Conservation (phyloP, 2,888 invertebrate species). For the Imbricaverruca yamaguchii region DNA sequence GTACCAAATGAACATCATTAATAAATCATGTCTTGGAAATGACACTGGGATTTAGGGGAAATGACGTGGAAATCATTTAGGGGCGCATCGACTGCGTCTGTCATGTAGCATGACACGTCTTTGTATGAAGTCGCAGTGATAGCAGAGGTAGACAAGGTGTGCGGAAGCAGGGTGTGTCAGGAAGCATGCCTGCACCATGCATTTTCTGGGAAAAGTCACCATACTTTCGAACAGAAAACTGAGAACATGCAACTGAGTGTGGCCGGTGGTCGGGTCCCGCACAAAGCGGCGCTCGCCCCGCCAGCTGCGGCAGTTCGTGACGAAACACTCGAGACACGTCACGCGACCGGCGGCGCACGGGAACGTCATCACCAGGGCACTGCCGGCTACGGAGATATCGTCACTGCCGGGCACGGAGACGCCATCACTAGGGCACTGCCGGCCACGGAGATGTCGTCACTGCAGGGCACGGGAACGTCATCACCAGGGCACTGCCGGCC, state of each 20-base stretch:
- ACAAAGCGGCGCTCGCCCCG: conserved; percentile 65
- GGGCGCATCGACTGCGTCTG: too few species aligned
- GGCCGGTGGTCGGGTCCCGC: conserved; percentile 61
- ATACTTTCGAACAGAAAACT: too few species aligned
- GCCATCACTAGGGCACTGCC: background rate
- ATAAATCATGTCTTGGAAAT: too few species aligned
- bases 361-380: conserved; percentile 60
- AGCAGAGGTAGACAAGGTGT: too few species aligned
- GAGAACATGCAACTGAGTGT: conserved; percentile 46
- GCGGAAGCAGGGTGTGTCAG: too few species aligned
- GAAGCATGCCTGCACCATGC: too few species aligned
- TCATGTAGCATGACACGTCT: too few species aligned
- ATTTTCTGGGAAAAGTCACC: too few species aligned
- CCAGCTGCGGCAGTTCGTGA: conserved; percentile 59
- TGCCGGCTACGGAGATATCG: conserved; percentile 34
- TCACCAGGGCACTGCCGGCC: background rate
- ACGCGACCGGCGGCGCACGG: conserved; percentile 67
- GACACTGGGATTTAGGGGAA: too few species aligned
- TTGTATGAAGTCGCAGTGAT: too few species aligned
- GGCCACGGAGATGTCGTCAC: background rate
- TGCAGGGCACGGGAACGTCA: background rate
- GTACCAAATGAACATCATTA: too few species aligned
- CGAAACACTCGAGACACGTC: conserved; percentile 72
- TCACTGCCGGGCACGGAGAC: background rate
- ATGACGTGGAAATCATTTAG: too few species aligned